These are phyloP conservation scores for Macrobrachium nipponense DNA, from an alignment of 1,140 invertebrate species.

Conservation along the genomic window DNA sequence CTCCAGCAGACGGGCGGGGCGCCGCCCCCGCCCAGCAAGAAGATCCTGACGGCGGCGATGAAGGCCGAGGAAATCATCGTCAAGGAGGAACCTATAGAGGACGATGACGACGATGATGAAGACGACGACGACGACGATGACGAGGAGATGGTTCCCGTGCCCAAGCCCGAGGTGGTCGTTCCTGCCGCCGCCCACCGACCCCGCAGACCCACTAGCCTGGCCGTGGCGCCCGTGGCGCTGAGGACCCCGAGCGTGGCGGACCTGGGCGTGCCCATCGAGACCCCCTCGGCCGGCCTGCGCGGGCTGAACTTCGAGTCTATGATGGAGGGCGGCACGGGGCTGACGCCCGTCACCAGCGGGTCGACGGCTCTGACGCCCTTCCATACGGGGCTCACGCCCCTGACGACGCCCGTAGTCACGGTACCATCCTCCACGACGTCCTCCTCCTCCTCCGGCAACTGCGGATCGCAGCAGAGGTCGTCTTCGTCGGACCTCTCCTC, in stretches of 20 bases:
- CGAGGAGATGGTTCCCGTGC: conserved; percentile 30
- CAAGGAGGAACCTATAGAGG: too few species aligned
- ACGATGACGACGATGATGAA: too few species aligned
- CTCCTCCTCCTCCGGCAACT: conserved; percentile 73
- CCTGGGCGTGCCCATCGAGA: conserved; percentile 85
- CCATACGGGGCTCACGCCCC: conserved; percentile 35
- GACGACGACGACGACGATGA: too few species aligned
- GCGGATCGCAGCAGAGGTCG: conserved; percentile 75
- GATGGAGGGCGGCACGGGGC: conserved; percentile 91
- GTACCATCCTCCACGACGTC: conserved; percentile 64
- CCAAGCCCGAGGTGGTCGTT: conserved; percentile 66
- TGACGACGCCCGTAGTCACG: conserved; percentile 60
- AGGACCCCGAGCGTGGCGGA: conserved; percentile 65
- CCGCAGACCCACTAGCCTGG: conserved; percentile 68
- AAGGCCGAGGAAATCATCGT: too few species aligned
- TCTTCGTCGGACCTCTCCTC: conserved; percentile 73
- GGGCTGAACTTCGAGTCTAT: conserved; percentile 91
- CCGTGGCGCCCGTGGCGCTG: conserved; percentile 56
- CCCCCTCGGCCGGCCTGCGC: conserved; percentile 83
- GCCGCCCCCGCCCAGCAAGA: background rate
- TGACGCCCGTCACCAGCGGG: conserved; percentile 78
- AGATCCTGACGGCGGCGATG: conserved; percentile 21
- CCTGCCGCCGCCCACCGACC: conserved; percentile 66
- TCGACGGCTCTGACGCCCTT: conserved; percentile 58
- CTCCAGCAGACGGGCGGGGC: background rate